These are phyloP conservation scores for Probosciger aterrimus DNA, from an alignment of 2,113 vertebrate genomes.

Conservation along the genomic window DNA sequence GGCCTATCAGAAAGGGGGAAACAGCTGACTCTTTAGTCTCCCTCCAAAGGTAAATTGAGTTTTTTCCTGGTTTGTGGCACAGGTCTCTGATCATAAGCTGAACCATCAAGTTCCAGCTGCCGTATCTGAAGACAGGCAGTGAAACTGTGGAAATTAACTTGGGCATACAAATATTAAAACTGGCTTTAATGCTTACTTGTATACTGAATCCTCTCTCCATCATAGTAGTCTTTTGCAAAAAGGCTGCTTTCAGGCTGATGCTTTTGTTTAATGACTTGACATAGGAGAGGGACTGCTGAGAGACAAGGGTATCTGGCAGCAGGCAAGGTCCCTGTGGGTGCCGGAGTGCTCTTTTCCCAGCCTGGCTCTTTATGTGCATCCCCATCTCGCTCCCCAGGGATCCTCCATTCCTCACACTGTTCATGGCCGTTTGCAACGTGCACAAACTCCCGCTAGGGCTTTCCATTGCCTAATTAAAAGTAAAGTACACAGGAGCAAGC, in stretches of 20 bases:
- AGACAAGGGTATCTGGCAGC: not conserved
- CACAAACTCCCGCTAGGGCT: not conserved
- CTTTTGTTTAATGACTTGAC: not conserved
- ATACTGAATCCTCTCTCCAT: not conserved
- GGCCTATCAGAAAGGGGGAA: not conserved
- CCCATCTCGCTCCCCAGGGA: not conserved
- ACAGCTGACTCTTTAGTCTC: not conserved
- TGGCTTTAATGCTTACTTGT: not conserved
- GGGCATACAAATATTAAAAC: not conserved
- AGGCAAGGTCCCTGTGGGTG: not conserved
- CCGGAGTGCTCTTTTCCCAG: not conserved
- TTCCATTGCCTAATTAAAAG: not conserved
- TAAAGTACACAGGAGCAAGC: not conserved
- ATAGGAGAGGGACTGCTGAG: not conserved
- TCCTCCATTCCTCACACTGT: not conserved
- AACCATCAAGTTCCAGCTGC: not conserved
- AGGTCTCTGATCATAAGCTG: not conserved
- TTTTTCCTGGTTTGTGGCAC: not conserved
- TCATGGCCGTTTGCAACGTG: fast-evolving
- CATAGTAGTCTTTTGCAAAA: not conserved
- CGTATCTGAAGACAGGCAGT: not conserved
- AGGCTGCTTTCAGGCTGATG: not conserved
- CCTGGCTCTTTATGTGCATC: not conserved
- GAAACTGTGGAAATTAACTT: not conserved
- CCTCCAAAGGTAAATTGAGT: not conserved